Percentiles rank a stretch among this genome's conserved stretches.
These are phyloP conservation scores for Xiphophorus hellerii DNA, from an alignment of 2,113 vertebrate species.

Conservation along the genomic window DNA sequence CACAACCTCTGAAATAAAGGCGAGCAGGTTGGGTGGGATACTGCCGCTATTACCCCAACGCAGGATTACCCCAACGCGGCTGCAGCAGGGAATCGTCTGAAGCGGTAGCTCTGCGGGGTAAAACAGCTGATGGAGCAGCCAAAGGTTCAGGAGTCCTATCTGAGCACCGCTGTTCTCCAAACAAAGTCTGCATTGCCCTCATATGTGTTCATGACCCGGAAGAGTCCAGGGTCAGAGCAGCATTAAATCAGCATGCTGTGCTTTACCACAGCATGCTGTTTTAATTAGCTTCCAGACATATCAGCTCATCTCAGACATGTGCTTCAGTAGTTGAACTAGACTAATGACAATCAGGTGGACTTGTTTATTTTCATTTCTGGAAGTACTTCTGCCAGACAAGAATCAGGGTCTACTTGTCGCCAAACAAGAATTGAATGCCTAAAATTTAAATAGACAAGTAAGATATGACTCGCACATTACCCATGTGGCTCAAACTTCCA, in stretches of 20 bases:
- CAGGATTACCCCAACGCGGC: no score
- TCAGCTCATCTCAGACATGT: not conserved
- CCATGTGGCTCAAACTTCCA: no score
- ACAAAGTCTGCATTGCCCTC: slow-evolving; percentile 62
- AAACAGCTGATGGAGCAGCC: slow-evolving; percentile 67
- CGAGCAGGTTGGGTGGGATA: not conserved
- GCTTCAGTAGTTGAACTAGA: not conserved
- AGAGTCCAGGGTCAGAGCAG: slow-evolving; percentile 60
- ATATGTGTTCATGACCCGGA: slow-evolving; percentile 64
- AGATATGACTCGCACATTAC: no score
- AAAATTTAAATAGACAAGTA: no score
- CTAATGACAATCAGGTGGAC: not conserved
- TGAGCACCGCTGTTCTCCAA: slow-evolving; percentile 45
- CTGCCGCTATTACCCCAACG: not conserved
- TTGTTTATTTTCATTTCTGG: not conserved
- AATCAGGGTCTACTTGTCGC: no score
- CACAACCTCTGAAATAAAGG: no score
- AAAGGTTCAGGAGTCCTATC: slow-evolving; percentile 53
- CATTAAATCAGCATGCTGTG: slow-evolving; percentile 14
- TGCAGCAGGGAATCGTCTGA: not conserved
- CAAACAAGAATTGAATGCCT: no score
- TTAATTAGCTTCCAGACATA: slow-evolving; percentile 29
- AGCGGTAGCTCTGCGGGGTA: slow-evolving; percentile 40
- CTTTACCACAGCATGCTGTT: slow-evolving; percentile 25
- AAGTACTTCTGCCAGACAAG: no score